phyloP scores from a whole-genome alignment of 2,113 vertebrate species.

The Poicephalus gulielmi region DNA sequence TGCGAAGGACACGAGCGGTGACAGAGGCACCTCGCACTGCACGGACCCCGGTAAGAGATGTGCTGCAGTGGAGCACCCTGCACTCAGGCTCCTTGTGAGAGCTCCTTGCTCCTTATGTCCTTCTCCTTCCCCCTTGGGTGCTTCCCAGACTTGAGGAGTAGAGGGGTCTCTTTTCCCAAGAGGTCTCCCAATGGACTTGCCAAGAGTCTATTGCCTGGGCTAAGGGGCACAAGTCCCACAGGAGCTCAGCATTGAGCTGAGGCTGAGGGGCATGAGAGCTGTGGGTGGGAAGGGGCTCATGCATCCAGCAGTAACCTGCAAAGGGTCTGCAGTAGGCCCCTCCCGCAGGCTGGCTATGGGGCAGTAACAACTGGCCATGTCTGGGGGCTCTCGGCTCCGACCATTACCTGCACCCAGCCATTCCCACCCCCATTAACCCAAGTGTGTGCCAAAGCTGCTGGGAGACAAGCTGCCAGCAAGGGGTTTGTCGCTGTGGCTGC shows the following conservation, averaged over 20 bases:
- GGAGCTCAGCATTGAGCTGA: accelerated
- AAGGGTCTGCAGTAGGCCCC: neutral
- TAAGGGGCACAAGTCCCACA: accelerated
- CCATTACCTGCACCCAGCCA: accelerated
- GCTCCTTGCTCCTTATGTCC: accelerated
- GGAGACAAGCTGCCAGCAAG: neutral
- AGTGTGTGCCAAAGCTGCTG: accelerated
- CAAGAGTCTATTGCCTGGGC: neutral
- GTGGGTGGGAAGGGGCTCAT: neutral
- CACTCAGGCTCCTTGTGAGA: accelerated
- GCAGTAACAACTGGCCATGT: accelerated
- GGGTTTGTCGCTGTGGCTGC: neutral
- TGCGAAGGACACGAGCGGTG: neutral
- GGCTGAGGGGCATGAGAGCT: accelerated
- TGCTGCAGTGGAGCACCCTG: accelerated
- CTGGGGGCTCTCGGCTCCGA: accelerated
- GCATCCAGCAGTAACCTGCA: accelerated
- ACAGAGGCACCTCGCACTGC: neutral
- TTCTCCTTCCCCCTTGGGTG: accelerated
- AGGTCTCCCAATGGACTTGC: neutral
- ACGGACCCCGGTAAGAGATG: accelerated
- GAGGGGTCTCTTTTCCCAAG: neutral
- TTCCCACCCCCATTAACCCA: accelerated
- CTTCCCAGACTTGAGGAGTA: neutral
- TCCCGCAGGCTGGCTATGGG: accelerated